Base-by-base conservation (phyloP, 2,113 vertebrate genomes). In the Astur gentilis region DNA sequence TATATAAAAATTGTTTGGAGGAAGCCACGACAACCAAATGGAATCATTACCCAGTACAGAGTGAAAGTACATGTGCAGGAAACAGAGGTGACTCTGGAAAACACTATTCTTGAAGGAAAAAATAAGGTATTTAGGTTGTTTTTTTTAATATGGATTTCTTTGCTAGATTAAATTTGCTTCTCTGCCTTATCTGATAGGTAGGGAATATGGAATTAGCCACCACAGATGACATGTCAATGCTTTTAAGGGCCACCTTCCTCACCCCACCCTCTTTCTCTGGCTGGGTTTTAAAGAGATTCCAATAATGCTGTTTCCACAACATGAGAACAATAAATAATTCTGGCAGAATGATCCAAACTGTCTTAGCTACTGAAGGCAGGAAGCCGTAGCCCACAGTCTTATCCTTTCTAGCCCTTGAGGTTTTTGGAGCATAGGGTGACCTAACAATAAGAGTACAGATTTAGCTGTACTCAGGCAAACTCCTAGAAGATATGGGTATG, bases 41-140 rank as follows among this genome's bases (percentile, higher is more conserved):
- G 99, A 93, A 97, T 98, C 45, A 99, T 99, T 97, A 99, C 94
- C 76, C 99, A 98, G 58, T 99, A 99, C 89, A 98, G 98, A 92
- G 97, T 99, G 58, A 98, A 98, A 95, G 99, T 99, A 47, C 86
- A 98, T 27, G 71, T 90, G 65, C 95, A 94, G 8, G 92, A 97
- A 67, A 98, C 98, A 71, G 95, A 97, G 7, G 23, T 79, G 9
- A 93, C 98, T 79, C 97, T 99, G 81, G 99, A 99, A 97, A 98
- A 99, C 89, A 99, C 98, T 94, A 97, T 99, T 87, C 98, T 99
- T 58, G 92, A 75, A 70, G 98, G 97, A 95, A 97, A 98, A 94
- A 92, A 95, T 78, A 98, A 98, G 98, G 98, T 99, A 95, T 49
- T 92, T 5, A 22, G 52, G 11, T 80, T 89, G 69, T 94, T 80